Evolutionary conservation across 30 jellyfish, hydroid and myxozoan genomes (phyloP), one percentile per base, ranked within the genome.

Genomic region (Catostylus mosaicus): DNA sequence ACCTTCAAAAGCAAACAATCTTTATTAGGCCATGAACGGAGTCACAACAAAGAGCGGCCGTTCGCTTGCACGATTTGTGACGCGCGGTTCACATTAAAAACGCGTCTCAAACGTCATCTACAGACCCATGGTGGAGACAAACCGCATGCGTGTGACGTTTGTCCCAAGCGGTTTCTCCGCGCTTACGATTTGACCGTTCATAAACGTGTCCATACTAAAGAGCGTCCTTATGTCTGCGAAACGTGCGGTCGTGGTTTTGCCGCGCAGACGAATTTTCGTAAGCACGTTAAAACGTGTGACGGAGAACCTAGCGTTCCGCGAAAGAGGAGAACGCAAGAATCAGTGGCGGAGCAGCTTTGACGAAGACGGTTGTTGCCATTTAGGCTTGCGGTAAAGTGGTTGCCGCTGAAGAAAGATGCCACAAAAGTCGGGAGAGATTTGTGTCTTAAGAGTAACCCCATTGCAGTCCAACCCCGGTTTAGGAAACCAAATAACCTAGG

Each of bases 81-180:
- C 26, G 85, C 85, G n/a, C 72, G 34, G 5, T 74, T 74, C 71
- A 36, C 64, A 2, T 10, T 59, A 46, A 74, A 74, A 48, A 52
- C 74, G 20, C 40, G 63, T 24, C 85, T 74, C 22, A 74, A 30
- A 10, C 70, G 75, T 3, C 85, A 74, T 40, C 11, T 38, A 24
- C 56, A 48, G 63, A 74, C 24, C 31, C 85, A 74, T 54, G 12
- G 63, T 16, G 85, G 85, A 19, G 37, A 20, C 3, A 74, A 74
- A 19, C 85, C 85, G 57, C 85, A 74, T 75, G 75, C 63, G 1
- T 74, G 85, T 51, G 74, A 74, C 63, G 30, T 57, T 54, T 74
- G 85, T 62, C 3, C 26, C 6, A 74, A 74, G 73, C 72, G 85
- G 36, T 74, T 74, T 57, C 63, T 46, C 3, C 85, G 85, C 34